Percentiles rank a stretch among this genome's conserved stretches.
These are phyloP conservation scores for Eristalis tenax DNA, from an alignment of 2,888 invertebrate genomes.

Conservation along the genomic window DNA sequence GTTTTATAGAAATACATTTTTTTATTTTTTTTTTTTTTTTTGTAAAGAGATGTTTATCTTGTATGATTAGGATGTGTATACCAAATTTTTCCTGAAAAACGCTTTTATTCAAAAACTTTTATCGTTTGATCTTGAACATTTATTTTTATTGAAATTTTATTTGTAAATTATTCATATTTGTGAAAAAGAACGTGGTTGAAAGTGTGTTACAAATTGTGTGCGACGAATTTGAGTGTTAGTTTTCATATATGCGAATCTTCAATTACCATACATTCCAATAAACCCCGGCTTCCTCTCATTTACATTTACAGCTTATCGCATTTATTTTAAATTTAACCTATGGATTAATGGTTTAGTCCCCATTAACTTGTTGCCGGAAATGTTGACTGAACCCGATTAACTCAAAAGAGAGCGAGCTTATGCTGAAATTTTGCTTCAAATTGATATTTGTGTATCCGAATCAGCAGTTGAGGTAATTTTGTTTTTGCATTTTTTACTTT, in stretches of 20 bases:
- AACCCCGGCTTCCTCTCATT: background rate
- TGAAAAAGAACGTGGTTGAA: background rate
- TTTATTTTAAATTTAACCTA: background rate
- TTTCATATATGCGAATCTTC: background rate
- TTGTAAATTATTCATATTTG: constrained; percentile 1
- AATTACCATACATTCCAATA: background rate
- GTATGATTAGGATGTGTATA: constrained; percentile 15
- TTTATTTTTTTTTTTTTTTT: constrained; percentile 17
- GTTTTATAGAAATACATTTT: constrained; percentile 44
- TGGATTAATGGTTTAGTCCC: background rate
- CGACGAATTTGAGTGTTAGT: background rate
- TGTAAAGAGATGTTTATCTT: constrained; percentile 28
- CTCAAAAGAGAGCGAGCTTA: too few species aligned
- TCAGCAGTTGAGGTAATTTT: background rate
- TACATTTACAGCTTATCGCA: background rate
- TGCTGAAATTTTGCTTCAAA: too few species aligned
- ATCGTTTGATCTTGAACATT: constrained; percentile 8
- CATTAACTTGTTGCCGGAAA: too few species aligned
- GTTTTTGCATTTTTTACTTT: background rate
- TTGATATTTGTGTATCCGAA: too few species aligned
- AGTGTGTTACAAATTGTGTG: background rate
- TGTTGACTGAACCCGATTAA: too few species aligned
- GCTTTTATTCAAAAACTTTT: constrained; percentile 27
- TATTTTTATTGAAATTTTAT: constrained; percentile 16
- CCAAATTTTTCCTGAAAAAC: constrained; percentile 23